These are phyloP conservation scores for Chrysolina haemoptera DNA, from an alignment of 2,888 invertebrate genomes.

Conservation along the genomic window DNA sequence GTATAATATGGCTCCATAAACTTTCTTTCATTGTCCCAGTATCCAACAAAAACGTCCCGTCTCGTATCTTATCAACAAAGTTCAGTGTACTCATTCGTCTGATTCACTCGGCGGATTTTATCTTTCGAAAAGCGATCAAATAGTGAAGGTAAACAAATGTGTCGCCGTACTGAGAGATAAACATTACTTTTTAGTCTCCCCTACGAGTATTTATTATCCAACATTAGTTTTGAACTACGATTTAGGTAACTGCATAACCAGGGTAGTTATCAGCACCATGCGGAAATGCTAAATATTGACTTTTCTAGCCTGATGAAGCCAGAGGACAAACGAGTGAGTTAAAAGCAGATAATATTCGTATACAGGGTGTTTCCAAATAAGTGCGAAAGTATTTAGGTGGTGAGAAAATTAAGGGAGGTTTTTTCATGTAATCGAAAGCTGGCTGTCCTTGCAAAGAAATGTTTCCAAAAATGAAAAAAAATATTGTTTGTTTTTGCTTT, in stretches of 20 bases:
- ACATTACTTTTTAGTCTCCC: conserved; percentile 23
- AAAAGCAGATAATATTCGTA: not conserved
- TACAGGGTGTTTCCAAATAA: no score
- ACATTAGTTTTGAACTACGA: conserved; percentile 9
- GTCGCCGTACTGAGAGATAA: conserved; percentile 30
- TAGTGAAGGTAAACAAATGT: conserved; percentile 28
- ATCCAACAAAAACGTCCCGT: conserved; percentile 14
- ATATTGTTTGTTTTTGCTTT: no score
- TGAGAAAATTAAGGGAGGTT: no score
- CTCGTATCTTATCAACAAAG: conserved; percentile 24
- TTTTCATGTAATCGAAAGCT: no score
- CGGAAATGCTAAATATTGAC: conserved; percentile 25
- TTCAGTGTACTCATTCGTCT: conserved; percentile 25
- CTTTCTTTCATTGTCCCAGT: conserved; percentile 1
- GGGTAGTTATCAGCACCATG: conserved; percentile 23
- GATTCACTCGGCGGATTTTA: conserved; percentile 21
- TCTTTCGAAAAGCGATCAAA: conserved; percentile 25
- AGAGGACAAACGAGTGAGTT: conserved; percentile 14
- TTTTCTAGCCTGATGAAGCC: conserved; percentile 17
- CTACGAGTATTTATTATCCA: not conserved
- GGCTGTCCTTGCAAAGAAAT: no score
- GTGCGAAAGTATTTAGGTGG: no score
- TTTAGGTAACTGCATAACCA: conserved; percentile 22
- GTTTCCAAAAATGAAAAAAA: no score
- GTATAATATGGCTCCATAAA: not conserved